These are phyloP conservation scores for Tauraco hartlaubi DNA, from an alignment of 2,797 vertebrate species.

Conservation along the genomic window DNA sequence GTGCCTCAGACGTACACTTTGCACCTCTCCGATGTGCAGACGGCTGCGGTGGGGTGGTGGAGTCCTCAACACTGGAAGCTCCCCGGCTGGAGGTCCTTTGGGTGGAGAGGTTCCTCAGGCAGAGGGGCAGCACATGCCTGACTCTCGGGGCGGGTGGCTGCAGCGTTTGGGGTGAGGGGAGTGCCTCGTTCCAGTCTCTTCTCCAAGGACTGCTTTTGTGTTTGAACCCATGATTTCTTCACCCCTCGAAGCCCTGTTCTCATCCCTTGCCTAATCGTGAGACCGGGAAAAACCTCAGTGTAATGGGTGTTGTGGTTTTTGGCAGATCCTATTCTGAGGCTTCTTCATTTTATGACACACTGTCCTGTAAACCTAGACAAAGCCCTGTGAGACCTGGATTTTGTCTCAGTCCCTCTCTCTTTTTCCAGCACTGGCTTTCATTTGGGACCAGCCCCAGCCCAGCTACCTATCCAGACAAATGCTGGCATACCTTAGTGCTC, in stretches of 20 bases:
- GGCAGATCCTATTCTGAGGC: neutral
- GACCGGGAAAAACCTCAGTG: neutral
- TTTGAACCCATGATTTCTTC: neutral
- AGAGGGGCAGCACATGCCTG: neutral
- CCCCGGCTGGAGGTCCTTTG: neutral
- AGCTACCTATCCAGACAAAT: neutral
- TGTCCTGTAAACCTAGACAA: neutral
- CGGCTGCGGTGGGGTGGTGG: neutral
- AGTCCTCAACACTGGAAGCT: neutral
- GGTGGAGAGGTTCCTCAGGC: neutral
- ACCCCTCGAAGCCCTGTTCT: neutral
- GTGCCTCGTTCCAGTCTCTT: neutral
- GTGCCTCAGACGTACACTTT: fast-evolving
- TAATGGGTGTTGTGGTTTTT: neutral
- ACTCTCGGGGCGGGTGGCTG: neutral
- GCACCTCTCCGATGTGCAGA: neutral
- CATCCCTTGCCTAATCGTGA: neutral
- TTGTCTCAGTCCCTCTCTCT: neutral
- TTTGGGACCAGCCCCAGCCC: neutral
- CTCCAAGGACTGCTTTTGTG: neutral
- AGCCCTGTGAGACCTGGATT: neutral
- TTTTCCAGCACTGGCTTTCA: neutral
- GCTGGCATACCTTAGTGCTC: neutral
- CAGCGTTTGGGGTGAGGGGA: neutral
- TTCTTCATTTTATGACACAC: neutral